These are phyloP conservation scores for Kradibia gibbosae DNA, from an alignment of 1,140 invertebrate genomes.

Conservation along the genomic window DNA sequence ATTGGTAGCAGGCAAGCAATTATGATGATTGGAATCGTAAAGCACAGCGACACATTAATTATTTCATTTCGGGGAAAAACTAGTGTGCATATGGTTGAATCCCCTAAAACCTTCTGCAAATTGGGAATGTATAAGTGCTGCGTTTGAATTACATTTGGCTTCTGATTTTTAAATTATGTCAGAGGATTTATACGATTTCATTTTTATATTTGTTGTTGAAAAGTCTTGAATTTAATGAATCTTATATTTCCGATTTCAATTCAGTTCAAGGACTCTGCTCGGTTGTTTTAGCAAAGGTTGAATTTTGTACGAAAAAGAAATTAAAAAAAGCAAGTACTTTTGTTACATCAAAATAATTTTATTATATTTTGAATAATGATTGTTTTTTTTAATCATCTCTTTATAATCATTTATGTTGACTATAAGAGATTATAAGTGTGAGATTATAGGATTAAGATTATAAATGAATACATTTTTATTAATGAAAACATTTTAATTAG, in stretches of 20 bases:
- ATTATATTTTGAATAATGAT: background rate
- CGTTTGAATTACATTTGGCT: background rate
- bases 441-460: too few species aligned
- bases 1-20: conserved; percentile 75
- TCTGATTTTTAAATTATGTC: background rate
- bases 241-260: background rate
- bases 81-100: conserved; percentile 73
- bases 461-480: too few species aligned
- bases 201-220: too few species aligned
- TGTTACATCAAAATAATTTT: background rate
- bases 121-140: background rate
- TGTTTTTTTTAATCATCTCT: too few species aligned
- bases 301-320: background rate
- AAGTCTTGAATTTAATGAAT: background rate
- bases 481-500: too few species aligned
- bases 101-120: conserved; percentile 53
- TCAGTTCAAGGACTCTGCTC: background rate
- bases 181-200: background rate
- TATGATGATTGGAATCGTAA: conserved; percentile 73
- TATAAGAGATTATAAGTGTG: too few species aligned
- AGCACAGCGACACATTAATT: conserved; percentile 73
- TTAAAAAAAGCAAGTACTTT: too few species aligned
- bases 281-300: background rate
- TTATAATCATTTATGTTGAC: too few species aligned
- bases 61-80: conserved; percentile 73